A percentile compares a stretch with the other conserved stretches of the same genome.
These are phyloP conservation scores for Exaiptasia diaphana DNA, from an alignment of 64 coral and sea anemone genomes.

Conservation along the genomic window DNA sequence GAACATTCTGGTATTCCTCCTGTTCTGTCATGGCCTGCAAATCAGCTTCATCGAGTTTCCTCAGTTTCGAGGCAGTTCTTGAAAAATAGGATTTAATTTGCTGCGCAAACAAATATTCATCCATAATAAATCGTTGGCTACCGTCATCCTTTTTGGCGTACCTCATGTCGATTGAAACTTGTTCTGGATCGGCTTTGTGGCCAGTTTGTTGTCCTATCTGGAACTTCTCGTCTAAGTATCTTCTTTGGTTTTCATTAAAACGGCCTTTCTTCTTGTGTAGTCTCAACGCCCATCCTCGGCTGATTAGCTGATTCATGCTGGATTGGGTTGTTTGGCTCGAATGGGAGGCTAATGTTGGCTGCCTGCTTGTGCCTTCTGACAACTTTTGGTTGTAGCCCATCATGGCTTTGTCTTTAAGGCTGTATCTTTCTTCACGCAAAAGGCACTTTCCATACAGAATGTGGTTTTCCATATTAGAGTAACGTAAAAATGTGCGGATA, in stretches of 20 bases:
- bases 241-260: slow-evolving; percentile 33
- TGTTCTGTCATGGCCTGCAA: background rate
- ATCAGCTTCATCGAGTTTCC: background rate
- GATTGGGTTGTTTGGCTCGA: background rate
- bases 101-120: slow-evolving; percentile 6
- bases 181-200: slow-evolving; percentile 9
- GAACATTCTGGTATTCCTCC: background rate
- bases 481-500: background rate
- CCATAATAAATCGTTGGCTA: background rate
- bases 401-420: background rate
- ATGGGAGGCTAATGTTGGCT: background rate
- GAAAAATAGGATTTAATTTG: background rate
- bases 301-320: background rate
- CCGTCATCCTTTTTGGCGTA: slow-evolving; percentile 28
- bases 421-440: background rate
- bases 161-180: slow-evolving; percentile 17
- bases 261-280: background rate
- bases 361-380: background rate
- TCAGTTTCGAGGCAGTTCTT: background rate
- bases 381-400: background rate
- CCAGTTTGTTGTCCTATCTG: slow-evolving; percentile 31
- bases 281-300: slow-evolving; percentile 30
- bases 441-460: slow-evolving; percentile 30
- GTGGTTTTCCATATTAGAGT: slow-evolving; percentile 7
- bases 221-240: slow-evolving; percentile 33